phyloP scores from a whole-genome alignment of 2,797 vertebrate genomes.

The Schizothorax lantsangensis region DNA sequence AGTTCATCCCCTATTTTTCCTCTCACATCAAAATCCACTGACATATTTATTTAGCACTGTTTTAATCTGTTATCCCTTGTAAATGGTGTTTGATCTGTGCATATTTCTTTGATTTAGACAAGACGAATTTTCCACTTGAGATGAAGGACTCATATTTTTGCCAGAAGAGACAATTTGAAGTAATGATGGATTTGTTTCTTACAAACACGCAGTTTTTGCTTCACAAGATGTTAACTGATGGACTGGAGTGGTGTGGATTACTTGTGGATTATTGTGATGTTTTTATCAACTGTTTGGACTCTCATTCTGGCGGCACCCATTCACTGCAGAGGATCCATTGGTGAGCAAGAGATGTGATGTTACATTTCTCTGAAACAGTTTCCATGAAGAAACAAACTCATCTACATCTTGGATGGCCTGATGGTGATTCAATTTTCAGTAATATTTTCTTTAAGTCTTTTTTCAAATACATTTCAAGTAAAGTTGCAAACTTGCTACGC shows the following conservation, averaged over 20 bases:
- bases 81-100: not conserved
- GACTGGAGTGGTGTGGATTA: not conserved
- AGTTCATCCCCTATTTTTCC: not conserved
- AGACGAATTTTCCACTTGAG: not conserved
- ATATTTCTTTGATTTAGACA: not conserved
- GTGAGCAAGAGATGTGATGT: not conserved
- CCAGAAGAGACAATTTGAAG: not conserved
- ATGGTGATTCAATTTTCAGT: too few species aligned
- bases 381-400: not conserved
- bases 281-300: not conserved
- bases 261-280: not conserved
- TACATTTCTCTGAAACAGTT: not conserved
- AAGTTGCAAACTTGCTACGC: not conserved
- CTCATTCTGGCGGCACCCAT: not conserved
- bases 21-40: not conserved
- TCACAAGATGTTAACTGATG: not conserved
- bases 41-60: not conserved
- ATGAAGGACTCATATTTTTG: not conserved
- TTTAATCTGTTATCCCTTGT: not conserved
- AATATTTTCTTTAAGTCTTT: not conserved
- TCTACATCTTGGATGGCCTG: not conserved
- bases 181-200: not conserved
- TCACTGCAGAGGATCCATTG: not conserved
- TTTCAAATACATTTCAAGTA: not conserved
- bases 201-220: not conserved